A percentile compares a stretch with the other conserved stretches of the same genome.
Evolutionary conservation across 2,113 vertebrate genomes (phyloP).

Genomic region (Tinamus guttatus): DNA sequence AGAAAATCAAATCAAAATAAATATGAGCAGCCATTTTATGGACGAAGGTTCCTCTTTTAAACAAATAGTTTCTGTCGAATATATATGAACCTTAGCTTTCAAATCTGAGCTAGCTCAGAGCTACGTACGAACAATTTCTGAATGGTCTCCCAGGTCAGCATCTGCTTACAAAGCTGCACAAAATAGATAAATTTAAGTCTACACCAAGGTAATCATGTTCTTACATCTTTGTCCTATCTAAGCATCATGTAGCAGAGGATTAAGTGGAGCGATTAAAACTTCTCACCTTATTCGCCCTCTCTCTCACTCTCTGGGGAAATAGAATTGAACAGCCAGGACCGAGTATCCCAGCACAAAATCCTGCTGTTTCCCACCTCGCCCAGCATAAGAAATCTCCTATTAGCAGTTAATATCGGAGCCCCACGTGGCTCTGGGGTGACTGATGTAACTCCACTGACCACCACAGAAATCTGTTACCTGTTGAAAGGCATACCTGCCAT

Average conservation of each 20-base stretch:
- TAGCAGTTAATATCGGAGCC: neutral
- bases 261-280: neutral
- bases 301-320: rapidly evolving
- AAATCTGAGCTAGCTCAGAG: neutral
- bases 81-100: neutral
- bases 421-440: neutral
- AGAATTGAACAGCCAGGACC: neutral
- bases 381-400: neutral
- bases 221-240: neutral
- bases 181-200: neutral
- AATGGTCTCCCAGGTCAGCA: neutral
- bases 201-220: neutral
- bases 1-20: constrained; percentile 43
- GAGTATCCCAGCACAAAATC: neutral
- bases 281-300: neutral
- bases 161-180: neutral
- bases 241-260: neutral
- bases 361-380: neutral
- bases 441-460: neutral
- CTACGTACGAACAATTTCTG: neutral
- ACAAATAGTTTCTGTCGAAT: neutral
- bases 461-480: neutral
- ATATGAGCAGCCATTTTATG: neutral
- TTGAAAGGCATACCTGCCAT: neutral
- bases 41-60: neutral